Percentiles rank a stretch among this genome's conserved stretches.
These are phyloP conservation scores for Apis cerana DNA, from an alignment of 1,140 invertebrate genomes.

Conservation along the genomic window DNA sequence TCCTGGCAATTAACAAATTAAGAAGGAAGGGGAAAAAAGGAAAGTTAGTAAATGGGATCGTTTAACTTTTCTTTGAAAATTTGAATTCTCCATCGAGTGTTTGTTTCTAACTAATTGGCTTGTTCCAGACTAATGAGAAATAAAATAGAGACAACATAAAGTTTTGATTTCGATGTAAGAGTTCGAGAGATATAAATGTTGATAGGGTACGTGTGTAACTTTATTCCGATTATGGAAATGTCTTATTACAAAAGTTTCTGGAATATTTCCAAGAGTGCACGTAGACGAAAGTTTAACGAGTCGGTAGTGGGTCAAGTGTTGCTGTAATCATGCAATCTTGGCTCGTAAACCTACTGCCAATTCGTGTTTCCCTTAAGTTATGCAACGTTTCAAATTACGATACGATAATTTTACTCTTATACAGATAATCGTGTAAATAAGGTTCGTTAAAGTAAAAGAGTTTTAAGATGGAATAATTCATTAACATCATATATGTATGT, in stretches of 20 bases:
- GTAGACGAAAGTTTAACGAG: slow-evolving; percentile 45
- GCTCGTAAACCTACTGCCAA: slow-evolving; percentile 45
- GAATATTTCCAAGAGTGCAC: slow-evolving; percentile 38
- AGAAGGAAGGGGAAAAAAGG: too few species aligned
- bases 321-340: slow-evolving; percentile 47
- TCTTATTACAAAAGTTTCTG: slow-evolving; percentile 44
- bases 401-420: background rate
- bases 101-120: too few species aligned
- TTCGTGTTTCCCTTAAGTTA: slow-evolving; percentile 38
- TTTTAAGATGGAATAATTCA: background rate
- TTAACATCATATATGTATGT: too few species aligned
- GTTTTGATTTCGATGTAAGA: background rate
- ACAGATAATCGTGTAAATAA: background rate
- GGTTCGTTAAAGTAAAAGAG: slow-evolving; percentile 12
- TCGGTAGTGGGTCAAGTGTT: slow-evolving; percentile 41
- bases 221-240: slow-evolving; percentile 44
- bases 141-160: background rate
- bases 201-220: background rate
- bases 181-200: background rate
- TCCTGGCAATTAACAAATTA: too few species aligned
- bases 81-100: too few species aligned
- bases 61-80: too few species aligned
- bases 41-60: too few species aligned
- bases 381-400: background rate
- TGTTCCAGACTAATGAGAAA: too few species aligned